Conservation (phyloP, 2,113 vertebrate genomes). For the Zosterops pallidus region DNA sequence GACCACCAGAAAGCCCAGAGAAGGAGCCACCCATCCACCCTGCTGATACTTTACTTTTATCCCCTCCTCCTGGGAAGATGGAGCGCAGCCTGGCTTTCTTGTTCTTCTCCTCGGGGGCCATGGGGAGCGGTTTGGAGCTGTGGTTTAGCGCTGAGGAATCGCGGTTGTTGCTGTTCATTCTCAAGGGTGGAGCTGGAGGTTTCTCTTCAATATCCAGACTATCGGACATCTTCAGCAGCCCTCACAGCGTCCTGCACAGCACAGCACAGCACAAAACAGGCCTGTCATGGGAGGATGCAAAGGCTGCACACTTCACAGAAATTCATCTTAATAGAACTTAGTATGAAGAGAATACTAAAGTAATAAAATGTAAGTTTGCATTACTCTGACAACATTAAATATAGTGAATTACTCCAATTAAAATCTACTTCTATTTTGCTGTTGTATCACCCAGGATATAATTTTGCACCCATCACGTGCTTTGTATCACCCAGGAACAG, state of each 20-base stretch:
- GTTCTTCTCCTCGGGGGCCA: conserved; percentile 99
- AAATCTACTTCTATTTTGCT: background rate
- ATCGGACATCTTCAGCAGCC: conserved; percentile 95
- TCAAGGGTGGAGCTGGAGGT: conserved; percentile 96
- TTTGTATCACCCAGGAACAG: background rate
- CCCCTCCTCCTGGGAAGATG: conserved; percentile 97
- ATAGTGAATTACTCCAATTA: background rate
- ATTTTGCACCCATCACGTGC: background rate
- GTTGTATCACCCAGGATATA: background rate
- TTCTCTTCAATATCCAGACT: conserved; percentile 96
- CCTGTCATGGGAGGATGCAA: background rate
- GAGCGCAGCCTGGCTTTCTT: conserved; percentile 98
- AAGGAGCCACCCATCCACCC: background rate
- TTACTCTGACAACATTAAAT: background rate
- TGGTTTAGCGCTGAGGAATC: conserved; percentile 94
- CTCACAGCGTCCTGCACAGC: conserved; percentile 83
- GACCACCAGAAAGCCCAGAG: background rate
- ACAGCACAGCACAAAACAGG: background rate
- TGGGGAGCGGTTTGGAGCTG: conserved; percentile 95
- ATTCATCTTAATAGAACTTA: background rate
- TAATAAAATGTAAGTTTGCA: background rate
- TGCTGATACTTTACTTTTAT: conserved; percentile 92
- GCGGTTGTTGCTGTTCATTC: conserved; percentile 98
- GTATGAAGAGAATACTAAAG: background rate
- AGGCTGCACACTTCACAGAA: background rate